Evolutionary conservation across 2,888 invertebrate species (phyloP), one percentile per base, ranked within the genome.

Genomic region (Quadriops clusia): DNA sequence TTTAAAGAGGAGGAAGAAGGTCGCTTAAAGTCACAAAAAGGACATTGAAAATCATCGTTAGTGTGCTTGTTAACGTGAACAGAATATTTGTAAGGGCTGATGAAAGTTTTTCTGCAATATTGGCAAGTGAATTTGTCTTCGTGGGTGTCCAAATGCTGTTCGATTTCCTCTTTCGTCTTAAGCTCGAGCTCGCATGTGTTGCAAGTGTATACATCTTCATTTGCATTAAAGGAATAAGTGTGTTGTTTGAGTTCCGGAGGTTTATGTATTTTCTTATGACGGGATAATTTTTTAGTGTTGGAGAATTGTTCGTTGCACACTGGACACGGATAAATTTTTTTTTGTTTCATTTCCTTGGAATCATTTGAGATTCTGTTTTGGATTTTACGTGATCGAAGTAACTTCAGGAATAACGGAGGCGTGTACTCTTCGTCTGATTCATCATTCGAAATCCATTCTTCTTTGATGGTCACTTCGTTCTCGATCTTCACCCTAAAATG

Each of bases 241-340:
- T 39, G 29, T 21, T 33, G 22, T n/a, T 21, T 10, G 3, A 11
- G 8, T n/a, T n/a, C n/a, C n/a, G n/a, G n/a, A n/a, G n/a, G n/a
- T n/a, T n/a, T n/a, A n/a, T 65, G 40, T 63, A 64, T 0, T 56
- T 60, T 41, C 67, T 66, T 29, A 64, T 63, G 17, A 64, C 53
- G 9, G 66, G n/a, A n/a, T n/a, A n/a, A 39, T 0, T 64, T 64
- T 2, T 62, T 63, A 18, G 64, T 64, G 0, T 65, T 65, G 0
- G 65, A 63, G 36, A 64, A 67, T 0, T 64, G 65, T 0, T 52
- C 58, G 0, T 64, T 64, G 40, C 67, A 67, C 42, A 63, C 64
- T 13, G 62, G 60, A 30, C 67, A 67, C 26, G 61, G n/a, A n/a
- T n/a, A n/a, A n/a, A n/a, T n/a, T n/a, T n/a, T n/a, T n/a, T n/a